A percentile compares a stretch with the other conserved stretches of the same genome.
Conservation (phyloP, 2,113 vertebrate species). For the Philantomba maxwellii region DNA sequence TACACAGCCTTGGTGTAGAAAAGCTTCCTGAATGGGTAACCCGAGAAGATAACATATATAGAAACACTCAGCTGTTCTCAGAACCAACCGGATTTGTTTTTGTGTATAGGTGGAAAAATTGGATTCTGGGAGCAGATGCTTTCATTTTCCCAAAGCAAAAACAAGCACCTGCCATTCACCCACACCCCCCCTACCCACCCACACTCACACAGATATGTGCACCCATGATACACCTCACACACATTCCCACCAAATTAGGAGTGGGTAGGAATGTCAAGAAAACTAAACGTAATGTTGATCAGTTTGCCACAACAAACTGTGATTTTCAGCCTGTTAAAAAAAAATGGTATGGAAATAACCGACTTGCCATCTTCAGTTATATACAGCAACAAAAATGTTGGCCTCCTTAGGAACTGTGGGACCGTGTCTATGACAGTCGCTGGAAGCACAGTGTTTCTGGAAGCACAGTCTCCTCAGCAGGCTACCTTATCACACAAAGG, state of each 20-base stretch:
- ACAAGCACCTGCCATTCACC: not conserved
- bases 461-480: not conserved
- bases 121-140: not conserved
- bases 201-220: not conserved
- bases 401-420: not conserved
- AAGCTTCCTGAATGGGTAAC: not conserved
- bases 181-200: not conserved
- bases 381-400: not conserved
- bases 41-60: not conserved
- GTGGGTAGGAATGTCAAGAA: not conserved
- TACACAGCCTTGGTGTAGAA: not conserved
- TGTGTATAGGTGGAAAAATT: not conserved
- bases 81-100: not conserved
- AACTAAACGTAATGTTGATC: not conserved
- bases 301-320: not conserved
- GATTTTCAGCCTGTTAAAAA: not conserved
- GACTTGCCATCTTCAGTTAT: not conserved
- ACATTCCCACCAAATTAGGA: not conserved
- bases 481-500: too few species aligned
- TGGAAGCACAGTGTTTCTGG: not conserved
- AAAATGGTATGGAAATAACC: not conserved
- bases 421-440: fast-evolving
- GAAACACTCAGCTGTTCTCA: not conserved
- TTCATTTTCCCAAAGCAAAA: not conserved
- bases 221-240: not conserved